Evolutionary conservation across 2,113 vertebrate genomes (phyloP).

Genomic region (Dendropsophus ebraccatus): DNA sequence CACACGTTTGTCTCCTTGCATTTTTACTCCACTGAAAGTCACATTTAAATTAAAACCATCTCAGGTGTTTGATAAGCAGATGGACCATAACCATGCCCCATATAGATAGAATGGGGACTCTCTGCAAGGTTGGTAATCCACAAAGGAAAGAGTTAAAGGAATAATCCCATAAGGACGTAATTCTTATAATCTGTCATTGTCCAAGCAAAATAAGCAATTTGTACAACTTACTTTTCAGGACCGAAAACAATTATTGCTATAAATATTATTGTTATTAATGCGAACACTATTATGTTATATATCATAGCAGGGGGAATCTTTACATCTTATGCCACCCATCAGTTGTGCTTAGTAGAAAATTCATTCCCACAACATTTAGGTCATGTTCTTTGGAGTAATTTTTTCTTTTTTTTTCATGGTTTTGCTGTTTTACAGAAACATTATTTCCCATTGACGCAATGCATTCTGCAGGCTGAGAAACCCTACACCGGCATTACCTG

Average conservation of each 20-base stretch:
- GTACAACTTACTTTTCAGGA: no score
- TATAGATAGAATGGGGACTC: not conserved
- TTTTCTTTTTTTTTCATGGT: not conserved
- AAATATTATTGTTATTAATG: no score
- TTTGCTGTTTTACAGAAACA: not conserved
- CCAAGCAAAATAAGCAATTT: no score
- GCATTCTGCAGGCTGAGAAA: not conserved
- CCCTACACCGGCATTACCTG: constrained; percentile 11
- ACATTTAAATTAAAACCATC: not conserved
- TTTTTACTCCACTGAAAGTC: no score
- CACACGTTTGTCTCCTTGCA: no score
- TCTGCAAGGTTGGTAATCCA: not conserved
- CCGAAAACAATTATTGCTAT: no score
- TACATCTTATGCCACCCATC: no score
- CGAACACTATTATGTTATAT: no score
- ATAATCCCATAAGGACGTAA: no score
- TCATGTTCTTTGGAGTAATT: not conserved
- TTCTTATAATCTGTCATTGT: no score
- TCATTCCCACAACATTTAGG: not conserved
- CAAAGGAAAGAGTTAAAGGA: not conserved
- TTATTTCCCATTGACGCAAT: not conserved
- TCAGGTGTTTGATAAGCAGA: not conserved
- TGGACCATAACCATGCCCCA: not conserved
- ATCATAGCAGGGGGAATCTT: no score
- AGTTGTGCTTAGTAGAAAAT: no score